Percentiles rank a stretch among this genome's conserved stretches.
Evolutionary conservation across 2,888 invertebrate species (phyloP).

Genomic region (Maniola hyperantus): DNA sequence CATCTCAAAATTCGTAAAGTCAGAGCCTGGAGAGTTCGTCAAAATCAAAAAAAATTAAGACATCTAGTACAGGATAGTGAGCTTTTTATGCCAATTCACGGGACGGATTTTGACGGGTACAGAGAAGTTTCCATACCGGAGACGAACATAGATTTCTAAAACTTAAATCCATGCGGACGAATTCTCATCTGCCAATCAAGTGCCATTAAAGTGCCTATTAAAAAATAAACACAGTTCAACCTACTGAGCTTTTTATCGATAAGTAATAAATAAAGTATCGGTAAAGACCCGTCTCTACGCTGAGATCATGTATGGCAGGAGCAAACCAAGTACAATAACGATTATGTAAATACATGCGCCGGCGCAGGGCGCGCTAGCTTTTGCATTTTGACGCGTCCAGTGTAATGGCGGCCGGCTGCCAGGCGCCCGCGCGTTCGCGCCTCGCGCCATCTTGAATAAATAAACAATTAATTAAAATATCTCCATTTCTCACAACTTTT

Average conservation of each 20-base stretch:
- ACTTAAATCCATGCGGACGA: no score
- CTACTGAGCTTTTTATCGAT: slow-evolving; percentile 35
- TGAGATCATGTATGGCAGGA: slow-evolving; percentile 53
- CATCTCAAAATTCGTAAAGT: no score
- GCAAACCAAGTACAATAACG: slow-evolving; percentile 66
- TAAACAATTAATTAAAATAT: slow-evolving; percentile 17
- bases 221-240: not conserved
- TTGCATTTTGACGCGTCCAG: slow-evolving; percentile 58
- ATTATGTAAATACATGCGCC: slow-evolving; percentile 69
- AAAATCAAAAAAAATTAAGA: no score
- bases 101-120: no score
- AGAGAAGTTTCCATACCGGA: no score
- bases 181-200: no score
- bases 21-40: no score
- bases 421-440: slow-evolving; percentile 65
- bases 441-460: slow-evolving; percentile 37
- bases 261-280: not conserved
- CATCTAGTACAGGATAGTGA: no score
- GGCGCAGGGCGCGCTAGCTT: slow-evolving; percentile 54
- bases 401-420: slow-evolving; percentile 71
- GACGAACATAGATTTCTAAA: no score
- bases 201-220: no score
- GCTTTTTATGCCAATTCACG: no score
- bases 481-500: not conserved
- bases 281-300: slow-evolving; percentile 33